Evolutionary conservation across 2,888 invertebrate species (phyloP), one percentile per base, ranked within the genome.

Genomic region (Leptopilina syphax): DNA sequence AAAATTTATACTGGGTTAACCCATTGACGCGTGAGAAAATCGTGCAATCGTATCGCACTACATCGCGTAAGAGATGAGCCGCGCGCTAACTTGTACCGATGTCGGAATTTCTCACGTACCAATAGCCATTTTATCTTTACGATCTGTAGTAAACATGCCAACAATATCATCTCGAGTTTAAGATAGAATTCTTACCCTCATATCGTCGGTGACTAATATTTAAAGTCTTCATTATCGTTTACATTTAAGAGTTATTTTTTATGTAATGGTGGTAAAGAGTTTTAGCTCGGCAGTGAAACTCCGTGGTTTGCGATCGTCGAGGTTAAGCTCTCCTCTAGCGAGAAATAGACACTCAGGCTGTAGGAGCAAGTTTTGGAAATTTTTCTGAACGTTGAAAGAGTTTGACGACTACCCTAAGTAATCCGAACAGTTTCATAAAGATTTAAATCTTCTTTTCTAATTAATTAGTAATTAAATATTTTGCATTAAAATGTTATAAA

Each of bases 21-120:
- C 82, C 81, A 84, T 77, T 85, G 83, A 79, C 83, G 83, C 84
- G 84, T 84, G 84, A 82, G 84, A 85, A 85, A 85, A 82, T 77
- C 76, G 70, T 73, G 47, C 67, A 79, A 77, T 79, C 65, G 77
- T 76, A 63, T 65, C 73, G 63, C n/a, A 66, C 50, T 78, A 76
- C 50, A 60, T 54, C 66, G 79, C 41, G 68, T 34, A 50, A 34
- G 68, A 57, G 54, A 73, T 73, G 34, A 73, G 67, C 67, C 18
- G 18, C 47, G 9, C 47, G 27, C 54, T 54, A 73, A 73, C 57
- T 57, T 73, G 70, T 57, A 73, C 57, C 57, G 34, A 73, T 73
- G 57, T 73, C 73, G 73, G 34, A 73, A 57, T 73, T 73, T 73
- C 34, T 73, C 73, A 73, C 73, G 50, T 57, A 57, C 73, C 73